Conservation (phyloP, 2,797 vertebrate genomes). For the Myiothlypis coronata region DNA sequence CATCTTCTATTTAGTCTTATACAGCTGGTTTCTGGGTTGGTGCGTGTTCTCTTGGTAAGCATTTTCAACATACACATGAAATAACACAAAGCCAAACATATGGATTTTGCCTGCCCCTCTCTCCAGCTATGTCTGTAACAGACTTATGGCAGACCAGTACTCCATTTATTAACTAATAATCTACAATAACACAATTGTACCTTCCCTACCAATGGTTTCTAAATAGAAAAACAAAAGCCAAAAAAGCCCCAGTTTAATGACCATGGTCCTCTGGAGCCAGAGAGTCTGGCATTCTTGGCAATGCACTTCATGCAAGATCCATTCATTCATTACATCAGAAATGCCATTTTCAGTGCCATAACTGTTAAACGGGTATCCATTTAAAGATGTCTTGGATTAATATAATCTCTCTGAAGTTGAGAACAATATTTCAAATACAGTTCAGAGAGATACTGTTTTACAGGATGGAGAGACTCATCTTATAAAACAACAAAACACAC, state of each 20-base stretch:
- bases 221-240: not conserved
- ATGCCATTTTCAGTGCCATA: not conserved
- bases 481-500: not conserved
- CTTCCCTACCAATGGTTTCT: not conserved
- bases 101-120: not conserved
- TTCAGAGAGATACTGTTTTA: not conserved
- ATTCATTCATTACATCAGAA: not conserved
- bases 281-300: not conserved
- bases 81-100: not conserved
- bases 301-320: not conserved
- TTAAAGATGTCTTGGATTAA: not conserved
- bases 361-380: not conserved
- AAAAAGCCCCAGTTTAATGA: not conserved
- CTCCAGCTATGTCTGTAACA: not conserved
- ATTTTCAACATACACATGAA: not conserved
- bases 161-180: not conserved
- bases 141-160: not conserved
- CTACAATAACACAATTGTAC: not conserved
- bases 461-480: not conserved
- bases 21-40: fast-evolving
- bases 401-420: not conserved
- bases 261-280: not conserved
- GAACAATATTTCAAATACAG: not conserved
- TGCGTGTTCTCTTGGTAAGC: not conserved
- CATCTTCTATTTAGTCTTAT: not conserved